These are phyloP conservation scores for Cordilura impudica DNA, from an alignment of 2,888 invertebrate genomes.

Conservation along the genomic window DNA sequence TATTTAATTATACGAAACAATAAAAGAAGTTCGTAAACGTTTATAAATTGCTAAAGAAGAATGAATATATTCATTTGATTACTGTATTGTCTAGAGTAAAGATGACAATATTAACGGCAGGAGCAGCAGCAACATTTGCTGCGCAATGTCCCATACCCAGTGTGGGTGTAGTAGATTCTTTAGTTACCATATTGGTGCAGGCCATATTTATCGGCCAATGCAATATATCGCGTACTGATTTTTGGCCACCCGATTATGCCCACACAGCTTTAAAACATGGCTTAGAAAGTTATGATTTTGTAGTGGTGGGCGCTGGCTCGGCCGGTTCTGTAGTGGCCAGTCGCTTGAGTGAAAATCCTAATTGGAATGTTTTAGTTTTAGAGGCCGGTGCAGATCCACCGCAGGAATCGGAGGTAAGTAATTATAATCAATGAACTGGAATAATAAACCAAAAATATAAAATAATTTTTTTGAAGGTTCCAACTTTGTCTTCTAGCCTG, in stretches of 20 bases:
- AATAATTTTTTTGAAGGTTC: slow-evolving; percentile 64
- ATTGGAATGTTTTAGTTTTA: slow-evolving; percentile 78
- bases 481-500: slow-evolving; percentile 65
- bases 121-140: background rate
- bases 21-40: too few relatives aligned
- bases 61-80: background rate
- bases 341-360: slow-evolving; percentile 77
- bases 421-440: slow-evolving; percentile 66
- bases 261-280: slow-evolving; percentile 70
- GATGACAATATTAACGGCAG: background rate
- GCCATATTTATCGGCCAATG: slow-evolving; percentile 82
- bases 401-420: slow-evolving; percentile 73
- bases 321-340: slow-evolving; percentile 79
- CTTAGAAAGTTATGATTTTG: slow-evolving; percentile 76
- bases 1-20: too few relatives aligned
- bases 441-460: background rate
- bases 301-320: slow-evolving; percentile 79
- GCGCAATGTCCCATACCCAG: slow-evolving; percentile 66
- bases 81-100: background rate
- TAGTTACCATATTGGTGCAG: slow-evolving; percentile 81
- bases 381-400: slow-evolving; percentile 80
- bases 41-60: too few relatives aligned
- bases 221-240: slow-evolving; percentile 78
- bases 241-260: slow-evolving; percentile 80
- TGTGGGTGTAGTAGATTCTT: slow-evolving; percentile 71